phyloP scores from a whole-genome alignment of 2,888 invertebrate genomes.

The Barypeithes pellucidus region DNA sequence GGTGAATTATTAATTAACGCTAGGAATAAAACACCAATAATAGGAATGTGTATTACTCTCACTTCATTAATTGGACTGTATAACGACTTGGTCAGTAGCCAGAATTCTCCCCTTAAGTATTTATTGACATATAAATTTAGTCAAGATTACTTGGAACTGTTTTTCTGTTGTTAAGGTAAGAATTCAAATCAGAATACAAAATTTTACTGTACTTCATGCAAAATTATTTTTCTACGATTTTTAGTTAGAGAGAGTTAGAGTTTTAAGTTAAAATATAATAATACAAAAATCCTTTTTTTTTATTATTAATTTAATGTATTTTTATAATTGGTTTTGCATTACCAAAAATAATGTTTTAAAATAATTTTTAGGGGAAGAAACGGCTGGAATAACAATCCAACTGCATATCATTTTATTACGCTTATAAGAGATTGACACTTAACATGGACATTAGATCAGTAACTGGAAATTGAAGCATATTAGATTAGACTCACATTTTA shows the following conservation, averaged over 20 bases:
- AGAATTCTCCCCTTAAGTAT: conserved; percentile 38
- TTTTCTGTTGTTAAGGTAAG: conserved; percentile 52
- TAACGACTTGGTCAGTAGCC: conserved; percentile 29
- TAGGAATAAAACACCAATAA: conserved; percentile 33
- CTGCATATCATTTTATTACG: conserved; percentile 2
- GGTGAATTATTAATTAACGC: not conserved
- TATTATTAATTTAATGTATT: no score
- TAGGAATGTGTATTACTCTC: conserved; percentile 29
- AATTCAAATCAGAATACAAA: not conserved
- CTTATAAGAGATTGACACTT: not conserved
- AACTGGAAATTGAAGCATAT: not conserved
- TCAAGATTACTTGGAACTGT: conserved; percentile 57
- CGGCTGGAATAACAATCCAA: conserved; percentile 8
- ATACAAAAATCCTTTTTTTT: no score
- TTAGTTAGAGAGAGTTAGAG: not conserved
- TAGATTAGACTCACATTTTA: not conserved
- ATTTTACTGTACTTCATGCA: not conserved
- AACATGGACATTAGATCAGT: not conserved
- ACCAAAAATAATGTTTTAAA: not conserved
- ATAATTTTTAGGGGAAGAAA: conserved; percentile 12
- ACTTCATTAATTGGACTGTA: conserved; percentile 22
- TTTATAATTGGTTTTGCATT: not conserved
- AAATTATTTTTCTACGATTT: not conserved
- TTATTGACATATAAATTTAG: conserved; percentile 55
- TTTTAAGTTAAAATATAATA: no score